phyloP scores from a whole-genome alignment of 2,888 invertebrate genomes.

The Notodonta dromedarius region DNA sequence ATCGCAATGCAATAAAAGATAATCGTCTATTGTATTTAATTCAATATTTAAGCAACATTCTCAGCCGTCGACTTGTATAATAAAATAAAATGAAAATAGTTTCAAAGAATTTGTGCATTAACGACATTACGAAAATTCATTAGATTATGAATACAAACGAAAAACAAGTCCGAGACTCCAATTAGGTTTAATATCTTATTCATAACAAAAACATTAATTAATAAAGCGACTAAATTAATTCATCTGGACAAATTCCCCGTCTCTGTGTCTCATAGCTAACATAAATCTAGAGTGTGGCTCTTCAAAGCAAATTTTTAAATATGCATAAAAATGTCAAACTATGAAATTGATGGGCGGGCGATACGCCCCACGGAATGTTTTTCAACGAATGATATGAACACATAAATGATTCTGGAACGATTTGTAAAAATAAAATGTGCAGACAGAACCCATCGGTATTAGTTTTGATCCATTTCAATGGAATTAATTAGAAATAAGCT shows the following conservation, averaged over 20 bases:
- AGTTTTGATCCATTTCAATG: slow-evolving; percentile 35
- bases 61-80: slow-evolving; percentile 19
- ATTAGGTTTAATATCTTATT: slow-evolving; percentile 7
- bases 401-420: slow-evolving; percentile 65
- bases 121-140: neutral
- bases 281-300: slow-evolving; percentile 70
- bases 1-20: slow-evolving; percentile 35
- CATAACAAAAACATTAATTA: slow-evolving; percentile 23
- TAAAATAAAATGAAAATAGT: slow-evolving; percentile 32
- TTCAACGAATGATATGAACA: slow-evolving; percentile 67
- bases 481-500: slow-evolving; percentile 33
- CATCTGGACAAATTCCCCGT: slow-evolving; percentile 31
- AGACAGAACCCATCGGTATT: slow-evolving; percentile 52
- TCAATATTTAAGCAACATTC: slow-evolving; percentile 42
- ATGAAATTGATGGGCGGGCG: slow-evolving; percentile 69
- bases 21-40: slow-evolving; percentile 39
- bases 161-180: neutral
- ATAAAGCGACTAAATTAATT: slow-evolving; percentile 29
- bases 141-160: neutral
- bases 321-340: slow-evolving; percentile 81
- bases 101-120: slow-evolving; percentile 12
- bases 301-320: slow-evolving; percentile 82
- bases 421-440: slow-evolving; percentile 77
- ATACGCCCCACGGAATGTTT: slow-evolving; percentile 61
- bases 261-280: slow-evolving; percentile 54